phyloP scores from a whole-genome alignment of 1,140 invertebrate genomes.

The Macrobrachium rosenbergii region DNA sequence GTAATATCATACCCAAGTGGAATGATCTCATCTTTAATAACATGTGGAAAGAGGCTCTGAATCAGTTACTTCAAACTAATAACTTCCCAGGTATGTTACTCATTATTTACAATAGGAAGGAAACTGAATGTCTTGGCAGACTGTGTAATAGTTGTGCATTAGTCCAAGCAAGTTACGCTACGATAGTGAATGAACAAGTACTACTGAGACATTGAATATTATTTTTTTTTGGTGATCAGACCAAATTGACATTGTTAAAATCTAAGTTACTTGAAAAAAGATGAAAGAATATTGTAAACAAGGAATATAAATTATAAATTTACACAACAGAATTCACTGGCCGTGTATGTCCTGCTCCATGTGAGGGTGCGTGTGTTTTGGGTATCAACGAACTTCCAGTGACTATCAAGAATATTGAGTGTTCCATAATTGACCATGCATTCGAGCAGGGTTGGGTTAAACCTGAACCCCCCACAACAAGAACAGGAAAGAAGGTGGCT shows the following conservation, averaged over 20 bases:
- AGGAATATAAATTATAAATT: conserved; percentile 25
- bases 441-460: conserved; percentile 97
- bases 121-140: not conserved
- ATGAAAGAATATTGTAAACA: too few species aligned
- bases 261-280: too few species aligned
- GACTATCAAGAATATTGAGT: conserved; percentile 99
- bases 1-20: conserved; percentile 99
- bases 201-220: too few species aligned
- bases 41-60: conserved; percentile 97
- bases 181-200: too few species aligned
- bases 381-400: conserved; percentile 96
- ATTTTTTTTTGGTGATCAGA: too few species aligned
- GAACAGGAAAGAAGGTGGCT: conserved; percentile 90
- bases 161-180: too few species aligned
- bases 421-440: conserved; percentile 97
- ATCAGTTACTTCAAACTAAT: conserved; percentile 96
- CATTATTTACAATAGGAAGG: too few species aligned
- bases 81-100: conserved; percentile 87
- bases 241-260: too few species aligned
- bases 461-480: conserved; percentile 79
- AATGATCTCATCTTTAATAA: conserved; percentile 96
- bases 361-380: conserved; percentile 97
- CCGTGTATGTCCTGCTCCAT: conserved; percentile 97
- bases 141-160: not conserved
- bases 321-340: conserved; percentile 93